Evolutionary conservation across 92 coral and sea anemone species (phyloP).

Genomic region (Paramuricea clavata): DNA sequence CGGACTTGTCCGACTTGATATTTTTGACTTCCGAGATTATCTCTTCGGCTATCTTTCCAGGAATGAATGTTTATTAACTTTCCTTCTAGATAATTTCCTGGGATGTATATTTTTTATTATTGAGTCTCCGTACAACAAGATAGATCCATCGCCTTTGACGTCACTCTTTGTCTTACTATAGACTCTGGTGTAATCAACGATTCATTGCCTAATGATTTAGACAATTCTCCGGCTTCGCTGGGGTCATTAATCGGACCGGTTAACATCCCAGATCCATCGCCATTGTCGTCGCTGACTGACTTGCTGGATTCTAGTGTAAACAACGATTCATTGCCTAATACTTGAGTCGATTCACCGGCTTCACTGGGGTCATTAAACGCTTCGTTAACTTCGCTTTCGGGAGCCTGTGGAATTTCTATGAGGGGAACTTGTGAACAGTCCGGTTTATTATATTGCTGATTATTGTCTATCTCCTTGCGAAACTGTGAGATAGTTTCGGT

Average conservation of each 20-base stretch:
- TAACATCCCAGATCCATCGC: neutral
- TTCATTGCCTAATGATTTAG: no score
- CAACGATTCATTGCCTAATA: no score
- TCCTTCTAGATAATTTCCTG: conserved; percentile 1
- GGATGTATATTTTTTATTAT: neutral
- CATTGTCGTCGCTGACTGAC: no score
- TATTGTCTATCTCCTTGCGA: neutral
- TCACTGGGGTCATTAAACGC: neutral
- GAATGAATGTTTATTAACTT: neutral
- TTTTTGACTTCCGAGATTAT: neutral
- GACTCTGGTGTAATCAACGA: no score
- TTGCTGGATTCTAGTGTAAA: no score
- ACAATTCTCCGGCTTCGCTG: no score
- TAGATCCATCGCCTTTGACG: neutral
- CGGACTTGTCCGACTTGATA: neutral
- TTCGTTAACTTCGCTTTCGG: neutral
- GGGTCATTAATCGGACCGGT: no score
- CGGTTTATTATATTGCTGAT: neutral
- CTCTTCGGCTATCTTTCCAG: neutral
- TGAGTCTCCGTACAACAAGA: neutral
- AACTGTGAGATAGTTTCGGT: neutral
- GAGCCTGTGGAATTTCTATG: neutral
- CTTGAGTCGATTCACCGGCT: neutral
- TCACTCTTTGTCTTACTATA: neutral
- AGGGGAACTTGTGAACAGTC: neutral